Percentiles rank a stretch among this genome's conserved stretches.
These are phyloP conservation scores for Drosophila burlai DNA, from an alignment of 1,140 invertebrate genomes.

Conservation along the genomic window DNA sequence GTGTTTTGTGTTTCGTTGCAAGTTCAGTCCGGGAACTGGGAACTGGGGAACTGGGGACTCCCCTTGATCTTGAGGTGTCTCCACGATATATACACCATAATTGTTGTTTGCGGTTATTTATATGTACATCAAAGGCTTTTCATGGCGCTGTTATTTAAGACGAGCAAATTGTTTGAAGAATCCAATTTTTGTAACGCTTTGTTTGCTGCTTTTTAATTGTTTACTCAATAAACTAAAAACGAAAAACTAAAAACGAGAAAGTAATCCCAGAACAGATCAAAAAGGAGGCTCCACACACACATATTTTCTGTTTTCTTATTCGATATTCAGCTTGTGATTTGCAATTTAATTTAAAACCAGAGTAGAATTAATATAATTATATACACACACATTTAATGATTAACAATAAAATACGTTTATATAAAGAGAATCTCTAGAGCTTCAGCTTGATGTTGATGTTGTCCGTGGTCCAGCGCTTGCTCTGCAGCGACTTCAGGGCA, in stretches of 20 bases:
- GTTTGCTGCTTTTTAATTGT: conserved; percentile 77
- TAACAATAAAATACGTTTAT: conserved; percentile 74
- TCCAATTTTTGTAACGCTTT: conserved; percentile 72
- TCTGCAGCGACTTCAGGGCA: conserved; percentile 73
- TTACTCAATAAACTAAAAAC: conserved; percentile 65
- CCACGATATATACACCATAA: conserved; percentile 58
- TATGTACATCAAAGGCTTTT: conserved; percentile 72
- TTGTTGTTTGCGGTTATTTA: conserved; percentile 80
- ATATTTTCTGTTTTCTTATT: conserved; percentile 51
- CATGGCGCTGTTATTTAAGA: conserved; percentile 78
- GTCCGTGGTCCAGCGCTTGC: conserved; percentile 83
- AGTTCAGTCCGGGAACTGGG: conserved; percentile 41
- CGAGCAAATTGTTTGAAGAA: conserved; percentile 76
- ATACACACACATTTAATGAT: conserved; percentile 59
- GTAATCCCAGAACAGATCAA: conserved; percentile 34
- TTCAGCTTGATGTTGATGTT: conserved; percentile 78
- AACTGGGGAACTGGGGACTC: conserved; percentile 23
- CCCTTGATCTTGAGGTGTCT: conserved; percentile 1
- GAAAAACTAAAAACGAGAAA: conserved; percentile 10
- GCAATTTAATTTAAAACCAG: conserved; percentile 69
- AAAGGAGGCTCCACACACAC: conserved; percentile 21
- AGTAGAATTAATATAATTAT: conserved; percentile 61
- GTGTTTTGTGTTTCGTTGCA: conserved; percentile 51
- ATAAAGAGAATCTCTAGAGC: conserved; percentile 53
- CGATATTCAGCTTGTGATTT: conserved; percentile 81